Base-by-base conservation (phyloP, 2,113 vertebrate genomes). In the Pseudorasbora parva region DNA sequence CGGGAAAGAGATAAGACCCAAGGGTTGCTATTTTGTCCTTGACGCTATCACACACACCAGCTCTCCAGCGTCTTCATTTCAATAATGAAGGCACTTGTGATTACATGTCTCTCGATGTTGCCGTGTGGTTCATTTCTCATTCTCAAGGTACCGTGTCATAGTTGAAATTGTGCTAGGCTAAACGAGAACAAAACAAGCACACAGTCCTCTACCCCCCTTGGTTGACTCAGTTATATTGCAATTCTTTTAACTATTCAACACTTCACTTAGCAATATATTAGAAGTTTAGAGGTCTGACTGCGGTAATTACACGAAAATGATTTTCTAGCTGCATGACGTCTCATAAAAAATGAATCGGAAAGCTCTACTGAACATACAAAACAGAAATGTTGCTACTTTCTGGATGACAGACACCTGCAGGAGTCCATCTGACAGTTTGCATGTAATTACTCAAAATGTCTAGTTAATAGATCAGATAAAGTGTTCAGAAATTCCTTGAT, bases 381-480 rank as follows among this genome's bases (percentile, higher is more conserved):
- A 64, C 15, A 69, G 6, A 68, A 41, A 79, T 79, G 27, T 49
- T 47, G 8, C 8, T 19, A 23, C 27, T 69, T 81, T 69, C 19
- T 15, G 30, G 47, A n/a, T 81, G 64, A 81, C 12, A 17, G 64
- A 47, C 54, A 62, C 54, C 75, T 72, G 82, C 76, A 47, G 76
- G 41, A n/a, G 54, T 30, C 23, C 41, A 11, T 72, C 37, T 60
- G 54, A 23, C n/a, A 43, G 19, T 68, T 68, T 83, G 30, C 19
- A 23, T 77, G 54, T 19, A 72, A 71, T 66, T 68, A 54, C n/a
- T 43, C 12, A 51, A 41, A 37, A 41, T 41, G 5, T 43, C 91
- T 91, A 90, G 90, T 91, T 92, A 91, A 89, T 91, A 86, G 72
- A 84, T 91, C 93, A 92, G 89, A 90, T 92, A 92, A 57, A 43